Evolutionary conservation across 2,797 vertebrate species (phyloP).

Genomic region (Sylvia borin): DNA sequence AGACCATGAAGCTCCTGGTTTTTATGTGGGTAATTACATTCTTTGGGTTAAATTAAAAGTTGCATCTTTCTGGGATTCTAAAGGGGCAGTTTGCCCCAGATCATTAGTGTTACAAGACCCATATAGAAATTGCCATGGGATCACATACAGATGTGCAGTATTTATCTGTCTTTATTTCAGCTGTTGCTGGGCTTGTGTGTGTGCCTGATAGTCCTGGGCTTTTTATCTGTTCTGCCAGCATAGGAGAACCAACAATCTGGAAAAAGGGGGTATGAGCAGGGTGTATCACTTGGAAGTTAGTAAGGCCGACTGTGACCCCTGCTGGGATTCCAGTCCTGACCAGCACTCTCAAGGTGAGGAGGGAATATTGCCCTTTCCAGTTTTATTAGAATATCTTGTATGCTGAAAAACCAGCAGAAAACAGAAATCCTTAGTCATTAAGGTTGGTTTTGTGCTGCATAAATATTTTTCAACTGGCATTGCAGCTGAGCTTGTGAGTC

Average conservation of each 20-base stretch:
- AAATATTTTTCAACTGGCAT: not conserved
- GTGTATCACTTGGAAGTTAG: rapidly evolving
- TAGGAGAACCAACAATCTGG: not conserved
- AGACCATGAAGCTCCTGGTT: not conserved
- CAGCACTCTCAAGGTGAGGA: not conserved
- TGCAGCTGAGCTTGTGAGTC: not conserved
- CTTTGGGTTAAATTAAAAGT: not conserved
- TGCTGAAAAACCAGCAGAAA: not conserved
- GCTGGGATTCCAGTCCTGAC: not conserved
- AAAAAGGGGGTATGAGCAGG: not conserved
- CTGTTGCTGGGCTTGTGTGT: not conserved
- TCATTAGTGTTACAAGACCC: not conserved
- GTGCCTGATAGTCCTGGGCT: not conserved
- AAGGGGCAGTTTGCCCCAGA: not conserved
- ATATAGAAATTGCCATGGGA: not conserved
- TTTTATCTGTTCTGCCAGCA: not conserved
- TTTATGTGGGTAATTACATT: not conserved
- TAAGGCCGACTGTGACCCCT: not conserved
- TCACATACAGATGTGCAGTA: not conserved
- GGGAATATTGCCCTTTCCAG: not conserved
- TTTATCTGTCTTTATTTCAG: not conserved
- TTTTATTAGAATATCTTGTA: not conserved
- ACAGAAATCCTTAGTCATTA: not conserved
- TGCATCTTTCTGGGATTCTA: not conserved
- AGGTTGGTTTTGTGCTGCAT: not conserved